phyloP scores from a whole-genome alignment of 2,797 vertebrate species.

The Oreortyx pictus region DNA sequence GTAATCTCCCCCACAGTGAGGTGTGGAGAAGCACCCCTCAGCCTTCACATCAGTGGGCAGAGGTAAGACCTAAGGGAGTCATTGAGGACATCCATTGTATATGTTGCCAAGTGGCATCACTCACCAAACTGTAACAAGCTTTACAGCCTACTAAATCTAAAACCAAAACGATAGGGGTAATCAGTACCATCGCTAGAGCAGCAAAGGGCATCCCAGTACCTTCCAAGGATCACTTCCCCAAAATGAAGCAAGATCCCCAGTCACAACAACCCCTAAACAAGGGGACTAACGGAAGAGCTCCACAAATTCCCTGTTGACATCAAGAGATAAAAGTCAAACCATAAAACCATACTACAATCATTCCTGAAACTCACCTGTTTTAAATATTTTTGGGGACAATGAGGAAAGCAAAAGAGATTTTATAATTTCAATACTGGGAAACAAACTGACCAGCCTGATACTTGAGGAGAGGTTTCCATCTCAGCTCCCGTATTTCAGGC shows the following conservation, averaged over 20 bases:
- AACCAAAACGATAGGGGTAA: background rate
- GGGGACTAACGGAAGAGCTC: background rate
- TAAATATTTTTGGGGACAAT: background rate
- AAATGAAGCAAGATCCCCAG: background rate
- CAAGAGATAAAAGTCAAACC: background rate
- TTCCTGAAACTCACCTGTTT: background rate
- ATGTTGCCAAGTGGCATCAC: background rate
- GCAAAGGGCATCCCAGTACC: background rate
- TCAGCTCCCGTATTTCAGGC: background rate
- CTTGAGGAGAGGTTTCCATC: background rate
- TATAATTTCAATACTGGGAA: background rate
- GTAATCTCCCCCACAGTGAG: background rate
- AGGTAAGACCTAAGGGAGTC: background rate
- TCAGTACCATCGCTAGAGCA: background rate
- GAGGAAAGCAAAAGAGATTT: background rate
- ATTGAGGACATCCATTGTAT: background rate
- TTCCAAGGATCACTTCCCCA: background rate
- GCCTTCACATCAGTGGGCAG: background rate
- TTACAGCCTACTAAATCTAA: background rate
- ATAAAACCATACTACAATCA: background rate
- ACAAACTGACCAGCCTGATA: background rate
- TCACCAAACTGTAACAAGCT: accelerated
- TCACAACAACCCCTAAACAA: background rate
- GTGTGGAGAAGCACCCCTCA: background rate
- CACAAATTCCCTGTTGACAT: background rate